These are phyloP conservation scores for Urocynchramus pylzowi DNA, from an alignment of 2,113 vertebrate species.

Conservation along the genomic window DNA sequence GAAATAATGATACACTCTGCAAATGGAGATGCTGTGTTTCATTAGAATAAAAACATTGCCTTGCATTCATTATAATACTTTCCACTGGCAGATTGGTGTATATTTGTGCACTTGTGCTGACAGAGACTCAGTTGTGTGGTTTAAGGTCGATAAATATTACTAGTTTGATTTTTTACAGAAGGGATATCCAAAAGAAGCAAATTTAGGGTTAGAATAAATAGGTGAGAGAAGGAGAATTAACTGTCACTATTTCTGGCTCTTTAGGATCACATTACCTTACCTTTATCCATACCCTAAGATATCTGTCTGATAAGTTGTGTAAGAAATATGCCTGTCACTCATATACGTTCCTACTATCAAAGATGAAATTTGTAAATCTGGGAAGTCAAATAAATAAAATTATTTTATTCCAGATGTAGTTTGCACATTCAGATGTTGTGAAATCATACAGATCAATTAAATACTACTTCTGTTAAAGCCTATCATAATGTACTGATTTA, in stretches of 20 bases:
- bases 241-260: not conserved
- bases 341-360: not conserved
- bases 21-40: not conserved
- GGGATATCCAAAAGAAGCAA: not conserved
- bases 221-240: not conserved
- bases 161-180: not conserved
- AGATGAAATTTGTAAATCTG: not conserved
- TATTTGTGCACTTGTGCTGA: not conserved
- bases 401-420: not conserved
- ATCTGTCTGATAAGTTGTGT: not conserved
- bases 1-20: not conserved
- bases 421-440: not conserved
- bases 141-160: not conserved
- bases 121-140: not conserved
- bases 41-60: not conserved
- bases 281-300: not conserved
- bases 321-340: not conserved
- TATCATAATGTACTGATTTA: not conserved
- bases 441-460: not conserved
- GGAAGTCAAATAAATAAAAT: not conserved
- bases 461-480: not conserved
- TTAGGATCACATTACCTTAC: not conserved
- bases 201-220: not conserved
- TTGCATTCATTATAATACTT: not conserved
- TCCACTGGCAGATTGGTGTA: not conserved